Conservation (phyloP, 2,888 invertebrate genomes). For the Chrysolina oricalcia region DNA sequence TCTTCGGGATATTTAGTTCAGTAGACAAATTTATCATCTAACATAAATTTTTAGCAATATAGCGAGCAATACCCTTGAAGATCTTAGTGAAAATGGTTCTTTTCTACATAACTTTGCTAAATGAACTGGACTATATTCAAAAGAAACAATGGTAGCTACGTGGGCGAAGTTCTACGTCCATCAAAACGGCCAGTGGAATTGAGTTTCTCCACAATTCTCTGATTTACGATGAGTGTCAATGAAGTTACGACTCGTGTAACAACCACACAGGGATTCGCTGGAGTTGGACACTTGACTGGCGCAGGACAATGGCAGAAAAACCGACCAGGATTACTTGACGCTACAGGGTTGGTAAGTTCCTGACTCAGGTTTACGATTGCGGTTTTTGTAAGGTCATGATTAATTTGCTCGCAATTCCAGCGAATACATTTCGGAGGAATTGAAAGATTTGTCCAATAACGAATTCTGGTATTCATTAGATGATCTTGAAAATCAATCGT, state of each 20-base stretch:
- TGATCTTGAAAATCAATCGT: too few relatives aligned
- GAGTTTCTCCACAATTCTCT: background rate
- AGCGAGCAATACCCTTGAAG: too few relatives aligned
- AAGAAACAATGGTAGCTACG: background rate
- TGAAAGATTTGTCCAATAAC: background rate
- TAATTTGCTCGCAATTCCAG: background rate
- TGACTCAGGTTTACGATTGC: background rate
- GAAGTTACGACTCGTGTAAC: background rate
- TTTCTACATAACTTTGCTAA: too few relatives aligned
- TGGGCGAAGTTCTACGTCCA: background rate
- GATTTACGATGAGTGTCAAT: conserved; percentile 2
- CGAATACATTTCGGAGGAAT: background rate
- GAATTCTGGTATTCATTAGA: too few relatives aligned
- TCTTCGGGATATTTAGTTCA: too few relatives aligned
- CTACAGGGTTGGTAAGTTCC: background rate
- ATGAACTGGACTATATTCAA: background rate
- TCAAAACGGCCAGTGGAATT: background rate
- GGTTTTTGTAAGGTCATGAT: background rate
- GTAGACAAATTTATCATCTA: too few relatives aligned
- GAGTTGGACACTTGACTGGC: conserved; percentile 1
- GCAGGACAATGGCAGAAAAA: background rate
- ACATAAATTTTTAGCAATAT: too few relatives aligned
- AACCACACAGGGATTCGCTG: background rate
- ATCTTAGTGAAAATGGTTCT: too few relatives aligned
- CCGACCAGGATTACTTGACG: background rate